A percentile compares a stretch with the other conserved stretches of the same genome.
These are phyloP conservation scores for Bufo gargarizans DNA, from an alignment of 2,113 vertebrate genomes.

Conservation along the genomic window DNA sequence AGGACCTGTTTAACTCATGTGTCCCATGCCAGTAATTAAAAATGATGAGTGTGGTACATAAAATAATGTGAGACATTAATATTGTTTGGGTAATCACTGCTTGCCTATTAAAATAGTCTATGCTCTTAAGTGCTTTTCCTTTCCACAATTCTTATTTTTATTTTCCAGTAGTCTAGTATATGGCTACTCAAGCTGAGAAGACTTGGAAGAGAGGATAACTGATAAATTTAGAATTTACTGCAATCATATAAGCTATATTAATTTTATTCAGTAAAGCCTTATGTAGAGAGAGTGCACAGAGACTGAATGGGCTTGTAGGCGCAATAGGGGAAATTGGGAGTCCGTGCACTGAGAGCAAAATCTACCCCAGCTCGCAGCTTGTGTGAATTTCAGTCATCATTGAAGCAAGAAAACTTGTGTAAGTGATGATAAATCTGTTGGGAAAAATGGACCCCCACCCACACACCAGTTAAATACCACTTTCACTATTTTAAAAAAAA, in stretches of 20 bases:
- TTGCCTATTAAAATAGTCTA: constrained; percentile 27
- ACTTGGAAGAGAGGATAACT: background rate
- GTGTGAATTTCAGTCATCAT: too few species aligned
- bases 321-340: too few species aligned
- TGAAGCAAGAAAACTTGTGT: too few species aligned
- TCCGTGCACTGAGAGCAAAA: too few species aligned
- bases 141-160: constrained; percentile 36
- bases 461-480: too few species aligned
- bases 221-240: background rate
- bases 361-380: too few species aligned
- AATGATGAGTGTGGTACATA: constrained; percentile 54
- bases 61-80: constrained; percentile 59
- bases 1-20: constrained; percentile 45
- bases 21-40: constrained; percentile 62
- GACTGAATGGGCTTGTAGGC: too few species aligned
- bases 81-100: constrained; percentile 28
- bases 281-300: background rate
- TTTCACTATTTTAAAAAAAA: too few species aligned
- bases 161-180: constrained; percentile 54
- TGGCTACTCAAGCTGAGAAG: background rate
- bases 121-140: constrained; percentile 47
- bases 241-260: background rate
- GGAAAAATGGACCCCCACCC: too few species aligned
- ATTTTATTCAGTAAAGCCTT: background rate
- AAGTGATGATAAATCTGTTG: too few species aligned